Percentiles rank a stretch among this genome's conserved stretches.
These are phyloP conservation scores for Procavia capensis DNA, from an alignment of 2,113 vertebrate genomes.

Conservation along the genomic window DNA sequence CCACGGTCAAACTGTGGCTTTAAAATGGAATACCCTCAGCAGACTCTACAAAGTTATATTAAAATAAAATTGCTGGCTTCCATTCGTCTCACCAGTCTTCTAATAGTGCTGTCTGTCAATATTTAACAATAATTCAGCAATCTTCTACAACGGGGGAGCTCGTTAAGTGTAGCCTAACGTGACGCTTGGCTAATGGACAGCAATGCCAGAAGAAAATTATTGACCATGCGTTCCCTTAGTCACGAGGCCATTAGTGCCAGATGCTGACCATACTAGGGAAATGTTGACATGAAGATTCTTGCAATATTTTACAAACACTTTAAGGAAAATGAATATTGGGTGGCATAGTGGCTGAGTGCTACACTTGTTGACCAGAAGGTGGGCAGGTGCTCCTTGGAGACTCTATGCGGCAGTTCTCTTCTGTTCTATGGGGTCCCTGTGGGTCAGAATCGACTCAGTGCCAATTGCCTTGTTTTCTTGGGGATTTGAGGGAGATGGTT, in stretches of 20 bases:
- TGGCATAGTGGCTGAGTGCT: no score
- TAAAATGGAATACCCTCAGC: background rate
- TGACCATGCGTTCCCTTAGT: background rate
- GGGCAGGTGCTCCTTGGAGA: no score
- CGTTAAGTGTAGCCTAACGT: background rate
- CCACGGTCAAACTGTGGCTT: background rate
- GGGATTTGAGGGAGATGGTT: background rate
- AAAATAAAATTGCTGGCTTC: background rate
- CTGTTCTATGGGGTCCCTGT: no score
- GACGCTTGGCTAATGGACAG: background rate
- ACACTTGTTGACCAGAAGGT: no score
- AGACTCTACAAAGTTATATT: background rate
- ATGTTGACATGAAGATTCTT: background rate
- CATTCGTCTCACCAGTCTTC: background rate
- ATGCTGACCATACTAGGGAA: background rate
- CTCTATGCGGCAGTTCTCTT: no score
- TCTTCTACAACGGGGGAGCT: background rate
- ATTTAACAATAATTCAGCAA: background rate
- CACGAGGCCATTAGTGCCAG: background rate
- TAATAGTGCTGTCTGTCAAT: background rate
- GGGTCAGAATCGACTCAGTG: no score
- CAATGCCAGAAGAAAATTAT: background rate
- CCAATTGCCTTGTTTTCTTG: no score
- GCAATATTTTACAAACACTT: background rate
- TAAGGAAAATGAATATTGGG: background rate